Evolutionary conservation across 2,113 vertebrate genomes (phyloP), one percentile per base, ranked within the genome.

Genomic region (Psittacula cyanocephala): DNA sequence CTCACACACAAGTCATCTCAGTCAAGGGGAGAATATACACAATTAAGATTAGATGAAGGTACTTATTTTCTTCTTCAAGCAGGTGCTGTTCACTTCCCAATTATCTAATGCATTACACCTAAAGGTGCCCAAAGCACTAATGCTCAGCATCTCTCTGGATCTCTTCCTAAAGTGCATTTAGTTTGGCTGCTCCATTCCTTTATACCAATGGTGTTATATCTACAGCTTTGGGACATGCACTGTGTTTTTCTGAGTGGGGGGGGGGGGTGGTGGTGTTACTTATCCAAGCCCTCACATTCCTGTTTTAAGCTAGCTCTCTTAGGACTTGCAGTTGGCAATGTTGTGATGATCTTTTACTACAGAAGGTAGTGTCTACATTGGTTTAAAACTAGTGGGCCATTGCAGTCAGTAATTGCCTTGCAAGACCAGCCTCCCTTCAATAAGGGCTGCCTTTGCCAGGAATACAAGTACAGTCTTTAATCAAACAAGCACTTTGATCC

Each of bases 251-350:
- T 6, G 12, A 62, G 37, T 0, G 4, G 0, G 1, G 16, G 16
- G 4, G 7, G 4, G 49, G 28, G 28, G 28, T 6, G 17, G 4
- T 17, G 6, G 28, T 55, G 15, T 49, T 20, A 37, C 13, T 10
- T 1, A 49, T 5, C 29, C 13, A 75, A 20, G 35, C 25, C 17
- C 62, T 31, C 67, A 17, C 15, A 1, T 8, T 60, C 25, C 35
- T 15, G 0, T 74, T 85, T 60, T 11, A 80, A 69, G 39, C 10
- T 39, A 20, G 60, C 60, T 55, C 47, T 13, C 0, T 6, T 39
- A 39, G 8, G 31, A 33, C 52, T 77, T 24, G 13, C 2, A 2
- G 41, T 0, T 37, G 15, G 35, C 43, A 43, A 8, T 0, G 0
- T 59, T 8, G 7, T 1, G 4, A 81, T 52, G 35, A 68, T 6